Conservation (phyloP, 2,888 invertebrate species). For the Diaperis boleti region DNA sequence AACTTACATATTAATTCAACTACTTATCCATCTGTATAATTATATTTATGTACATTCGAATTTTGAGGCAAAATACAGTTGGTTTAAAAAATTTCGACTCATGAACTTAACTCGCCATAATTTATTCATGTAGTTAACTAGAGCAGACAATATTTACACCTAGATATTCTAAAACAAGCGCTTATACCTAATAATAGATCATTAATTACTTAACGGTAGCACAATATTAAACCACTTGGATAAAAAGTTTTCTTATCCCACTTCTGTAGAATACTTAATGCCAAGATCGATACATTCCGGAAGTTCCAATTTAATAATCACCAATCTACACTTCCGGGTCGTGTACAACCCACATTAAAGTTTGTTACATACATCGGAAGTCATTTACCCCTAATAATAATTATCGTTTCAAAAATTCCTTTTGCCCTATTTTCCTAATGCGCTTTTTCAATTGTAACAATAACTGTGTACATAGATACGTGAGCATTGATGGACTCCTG, state of each 20-base stretch:
- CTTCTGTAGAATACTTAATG: conserved; percentile 11
- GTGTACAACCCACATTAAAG: conserved; percentile 22
- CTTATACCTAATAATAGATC: too few relatives aligned
- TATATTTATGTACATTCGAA: too few relatives aligned
- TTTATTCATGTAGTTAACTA: too few relatives aligned
- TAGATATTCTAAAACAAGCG: too few relatives aligned
- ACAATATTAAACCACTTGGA: neutral
- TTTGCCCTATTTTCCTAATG: neutral
- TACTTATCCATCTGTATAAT: too few relatives aligned
- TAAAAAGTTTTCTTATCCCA: neutral
- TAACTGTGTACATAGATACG: too few relatives aligned
- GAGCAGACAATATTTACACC: too few relatives aligned
- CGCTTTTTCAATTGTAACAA: neutral
- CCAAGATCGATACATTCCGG: conserved; percentile 28
- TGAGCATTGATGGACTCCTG: too few relatives aligned
- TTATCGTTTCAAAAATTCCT: neutral
- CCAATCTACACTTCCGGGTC: conserved; percentile 38
- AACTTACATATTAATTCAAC: too few relatives aligned
- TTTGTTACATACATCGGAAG: conserved; percentile 24
- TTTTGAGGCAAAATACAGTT: too few relatives aligned
- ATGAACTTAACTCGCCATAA: too few relatives aligned
- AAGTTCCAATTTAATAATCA: conserved; percentile 37
- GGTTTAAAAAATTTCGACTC: too few relatives aligned
- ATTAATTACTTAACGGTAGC: conserved; percentile 2
- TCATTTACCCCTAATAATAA: conserved; percentile 12